Evolutionary conservation across 2,888 invertebrate species (phyloP).

Genomic region (Drosophila demipolita): DNA sequence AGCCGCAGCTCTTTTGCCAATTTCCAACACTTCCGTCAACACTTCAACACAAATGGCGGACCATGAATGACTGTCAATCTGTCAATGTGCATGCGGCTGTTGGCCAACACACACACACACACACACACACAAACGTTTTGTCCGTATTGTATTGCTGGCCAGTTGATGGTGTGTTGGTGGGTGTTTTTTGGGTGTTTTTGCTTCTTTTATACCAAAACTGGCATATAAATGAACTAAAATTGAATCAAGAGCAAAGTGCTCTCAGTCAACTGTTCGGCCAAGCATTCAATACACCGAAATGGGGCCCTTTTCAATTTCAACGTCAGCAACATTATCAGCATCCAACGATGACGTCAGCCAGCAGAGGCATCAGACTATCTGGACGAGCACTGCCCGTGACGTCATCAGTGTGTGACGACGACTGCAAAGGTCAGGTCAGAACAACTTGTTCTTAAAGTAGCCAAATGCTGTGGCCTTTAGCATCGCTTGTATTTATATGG

Average conservation of each 20-base stretch:
- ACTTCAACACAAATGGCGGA: conserved; percentile 67
- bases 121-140: conserved; percentile 36
- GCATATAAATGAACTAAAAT: conserved; percentile 63
- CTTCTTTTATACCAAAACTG: conserved; percentile 53
- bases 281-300: conserved; percentile 8
- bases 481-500: conserved; percentile 49
- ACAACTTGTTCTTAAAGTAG: conserved; percentile 14
- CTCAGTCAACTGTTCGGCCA: conserved; percentile 28
- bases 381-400: conserved; percentile 50
- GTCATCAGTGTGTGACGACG: conserved; percentile 66
- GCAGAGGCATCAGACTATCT: conserved; percentile 31
- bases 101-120: conserved; percentile 31
- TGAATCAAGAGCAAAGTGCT: conserved; percentile 63
- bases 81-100: conserved; percentile 60
- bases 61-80: conserved; percentile 77
- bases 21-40: conserved; percentile 78
- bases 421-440: conserved; percentile 59
- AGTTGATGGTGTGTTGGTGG: neutral
- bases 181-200: conserved; percentile 24
- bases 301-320: conserved; percentile 45
- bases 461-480: conserved; percentile 49
- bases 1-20: conserved; percentile 63
- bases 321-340: conserved; percentile 21
- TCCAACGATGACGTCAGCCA: conserved; percentile 48
- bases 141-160: conserved; percentile 41